Percentiles rank a stretch among this genome's conserved stretches.
These are phyloP conservation scores for Cherax destructor DNA, from an alignment of 1,140 invertebrate genomes.

Conservation along the genomic window DNA sequence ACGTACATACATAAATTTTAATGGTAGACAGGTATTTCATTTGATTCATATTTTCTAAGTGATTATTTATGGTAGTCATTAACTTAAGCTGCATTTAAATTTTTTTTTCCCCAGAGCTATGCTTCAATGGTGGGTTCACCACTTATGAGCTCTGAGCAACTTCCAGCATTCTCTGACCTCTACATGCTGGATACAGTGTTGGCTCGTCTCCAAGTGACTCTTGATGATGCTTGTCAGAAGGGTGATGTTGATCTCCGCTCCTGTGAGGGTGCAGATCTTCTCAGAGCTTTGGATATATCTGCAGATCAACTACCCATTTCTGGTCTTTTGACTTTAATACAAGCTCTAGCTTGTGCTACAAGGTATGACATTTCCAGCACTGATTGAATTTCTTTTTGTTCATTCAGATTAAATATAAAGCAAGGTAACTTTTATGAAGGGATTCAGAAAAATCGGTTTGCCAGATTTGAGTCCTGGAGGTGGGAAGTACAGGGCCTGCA, in stretches of 20 bases:
- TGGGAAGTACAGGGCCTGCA: too few species aligned
- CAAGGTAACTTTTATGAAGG: too few species aligned
- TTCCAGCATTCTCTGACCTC: constrained; percentile 82
- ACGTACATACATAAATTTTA: too few species aligned
- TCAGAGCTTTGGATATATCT: constrained; percentile 62
- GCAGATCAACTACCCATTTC: constrained; percentile 68
- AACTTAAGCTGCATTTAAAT: background rate
- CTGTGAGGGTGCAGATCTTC: constrained; percentile 62
- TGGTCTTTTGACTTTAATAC: constrained; percentile 64
- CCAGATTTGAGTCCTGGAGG: too few species aligned
- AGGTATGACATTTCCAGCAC: constrained; percentile 18
- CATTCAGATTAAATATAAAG: too few species aligned
- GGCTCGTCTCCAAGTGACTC: constrained; percentile 82
- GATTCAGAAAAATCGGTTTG: too few species aligned
- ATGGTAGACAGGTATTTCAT: too few species aligned
- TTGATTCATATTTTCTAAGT: too few species aligned
- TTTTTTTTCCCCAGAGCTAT: constrained; percentile 12
- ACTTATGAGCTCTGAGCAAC: constrained; percentile 71
- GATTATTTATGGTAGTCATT: background rate
- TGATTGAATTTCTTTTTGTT: background rate
- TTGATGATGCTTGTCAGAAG: constrained; percentile 76
- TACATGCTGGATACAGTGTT: constrained; percentile 82
- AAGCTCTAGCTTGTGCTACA: constrained; percentile 59
- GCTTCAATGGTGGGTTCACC: constrained; percentile 20
- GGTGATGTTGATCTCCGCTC: constrained; percentile 68